These are phyloP conservation scores for Toxostoma redivivum DNA, from an alignment of 2,113 vertebrate genomes.

Conservation along the genomic window DNA sequence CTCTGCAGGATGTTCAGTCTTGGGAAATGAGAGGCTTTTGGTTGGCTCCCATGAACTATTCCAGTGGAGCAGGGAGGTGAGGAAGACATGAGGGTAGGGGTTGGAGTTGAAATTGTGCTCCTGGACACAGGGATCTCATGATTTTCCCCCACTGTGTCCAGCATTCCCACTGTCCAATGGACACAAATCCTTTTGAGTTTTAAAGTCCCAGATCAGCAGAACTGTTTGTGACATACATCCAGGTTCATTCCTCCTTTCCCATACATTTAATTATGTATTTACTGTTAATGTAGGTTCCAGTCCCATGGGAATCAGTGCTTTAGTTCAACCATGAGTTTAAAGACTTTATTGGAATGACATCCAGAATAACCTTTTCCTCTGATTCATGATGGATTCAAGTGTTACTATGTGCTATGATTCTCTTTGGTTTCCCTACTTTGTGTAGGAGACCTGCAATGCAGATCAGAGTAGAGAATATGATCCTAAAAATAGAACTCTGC, in stretches of 20 bases:
- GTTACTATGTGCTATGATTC: neutral
- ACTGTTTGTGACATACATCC: neutral
- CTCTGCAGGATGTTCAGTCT: no score
- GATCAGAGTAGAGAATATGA: conserved; percentile 19
- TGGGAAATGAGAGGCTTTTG: neutral
- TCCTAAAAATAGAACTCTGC: conserved; percentile 58
- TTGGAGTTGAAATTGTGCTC: neutral
- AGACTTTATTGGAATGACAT: neutral
- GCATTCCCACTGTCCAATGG: neutral
- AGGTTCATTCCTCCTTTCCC: neutral
- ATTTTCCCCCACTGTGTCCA: neutral
- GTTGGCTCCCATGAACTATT: neutral
- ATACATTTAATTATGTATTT: neutral
- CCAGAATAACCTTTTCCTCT: neutral
- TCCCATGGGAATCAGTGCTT: neutral
- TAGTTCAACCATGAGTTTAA: neutral
- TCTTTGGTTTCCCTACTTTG: neutral
- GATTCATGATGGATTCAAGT: neutral
- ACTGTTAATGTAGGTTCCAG: neutral
- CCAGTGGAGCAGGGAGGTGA: neutral
- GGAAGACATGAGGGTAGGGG: neutral
- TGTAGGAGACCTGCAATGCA: conserved; percentile 51
- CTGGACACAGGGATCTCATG: neutral
- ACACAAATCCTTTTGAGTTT: neutral
- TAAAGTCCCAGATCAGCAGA: neutral